Evolutionary conservation across 1,140 invertebrate species (phyloP), one percentile per base, ranked within the genome.

Genomic region (Habropoda laboriosa): DNA sequence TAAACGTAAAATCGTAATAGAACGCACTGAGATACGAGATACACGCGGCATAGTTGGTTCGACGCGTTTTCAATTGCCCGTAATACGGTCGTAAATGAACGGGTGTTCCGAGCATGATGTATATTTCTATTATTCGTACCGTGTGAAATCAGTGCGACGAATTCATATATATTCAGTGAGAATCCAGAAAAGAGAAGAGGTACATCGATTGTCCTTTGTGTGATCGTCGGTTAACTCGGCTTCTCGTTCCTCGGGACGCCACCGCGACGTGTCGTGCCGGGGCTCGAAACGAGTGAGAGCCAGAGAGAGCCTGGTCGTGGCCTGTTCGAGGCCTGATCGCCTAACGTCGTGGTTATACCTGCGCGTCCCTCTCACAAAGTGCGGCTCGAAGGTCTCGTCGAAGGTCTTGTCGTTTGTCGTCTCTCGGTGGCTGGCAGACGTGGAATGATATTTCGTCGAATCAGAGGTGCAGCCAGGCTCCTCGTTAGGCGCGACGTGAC

Each of bases 161-260:
- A 60, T 40, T 35, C n/a, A n/a, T n/a, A n/a, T n/a, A n/a, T n/a
- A n/a, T n/a, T n/a, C 64, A 68, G 79, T 76, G 72, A 77, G 51
- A 80, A 53, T 51, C n/a, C 13, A 42, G 45, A 53, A n/a, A 35
- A 72, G 77, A 79, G 68, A 55, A 57, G 32, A 58, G 55, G n/a
- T n/a, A n/a, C 67, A 63, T 79, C 80, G 80, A 83, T 83, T 74
- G 51, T 82, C 81, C 75, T 74, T 74, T 80, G 81, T 71, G 81
- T 57, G 81, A 83, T 79, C 61, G 60, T 63, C 57, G 58, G n/a
- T n/a, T 79, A 72, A 61, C 57, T 60, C 70, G 75, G 73, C 57
- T 57, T 75, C 40, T 78, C 30, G 58, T 82, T 51, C 60, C 55
- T 72, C 60, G 67, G 60, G 63, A 77, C 79, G 64, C 38, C 51